phyloP scores from a whole-genome alignment of 2,888 invertebrate genomes.

The Syritta pipiens region DNA sequence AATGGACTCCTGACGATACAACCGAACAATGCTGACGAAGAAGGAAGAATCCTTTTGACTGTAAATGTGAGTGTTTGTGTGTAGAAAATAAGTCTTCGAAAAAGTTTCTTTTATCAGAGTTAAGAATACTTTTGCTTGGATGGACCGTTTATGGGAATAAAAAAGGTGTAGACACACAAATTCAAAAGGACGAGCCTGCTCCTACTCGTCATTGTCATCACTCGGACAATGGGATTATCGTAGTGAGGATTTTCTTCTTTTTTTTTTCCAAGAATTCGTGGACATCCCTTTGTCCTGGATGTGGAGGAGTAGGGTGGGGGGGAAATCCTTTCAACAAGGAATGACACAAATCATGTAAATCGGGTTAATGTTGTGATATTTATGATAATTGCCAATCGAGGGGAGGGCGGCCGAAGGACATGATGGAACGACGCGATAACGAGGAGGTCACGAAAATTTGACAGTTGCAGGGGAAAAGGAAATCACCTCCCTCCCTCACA shows the following conservation, averaged over 20 bases:
- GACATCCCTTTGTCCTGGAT: too few relatives aligned
- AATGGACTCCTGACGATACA: conserved; percentile 1
- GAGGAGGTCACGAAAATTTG: too few relatives aligned
- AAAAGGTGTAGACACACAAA: conserved; percentile 5
- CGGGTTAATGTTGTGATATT: conserved; percentile 20
- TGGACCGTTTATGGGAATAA: conserved; percentile 20
- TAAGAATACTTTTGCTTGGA: background rate
- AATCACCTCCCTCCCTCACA: too few relatives aligned
- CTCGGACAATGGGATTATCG: conserved; percentile 32
- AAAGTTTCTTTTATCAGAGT: too few relatives aligned
- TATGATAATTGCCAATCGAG: conserved; percentile 16
- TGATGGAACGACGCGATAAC: too few relatives aligned
- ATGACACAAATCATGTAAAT: conserved; percentile 19
- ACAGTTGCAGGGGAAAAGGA: too few relatives aligned
- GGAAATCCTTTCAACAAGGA: conserved; percentile 1
- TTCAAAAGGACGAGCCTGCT: conserved; percentile 21
- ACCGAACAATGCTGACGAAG: conserved; percentile 1
- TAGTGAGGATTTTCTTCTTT: conserved; percentile 14
- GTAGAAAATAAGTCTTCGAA: too few relatives aligned
- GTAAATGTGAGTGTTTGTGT: too few relatives aligned
- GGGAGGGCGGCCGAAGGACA: background rate
- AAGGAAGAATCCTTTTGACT: too few relatives aligned
- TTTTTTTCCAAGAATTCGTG: background rate
- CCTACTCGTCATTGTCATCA: too few relatives aligned
- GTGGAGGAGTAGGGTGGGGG: too few relatives aligned